Base-by-base conservation (phyloP, 2,888 invertebrate genomes). In the Uropetala carovei region DNA sequence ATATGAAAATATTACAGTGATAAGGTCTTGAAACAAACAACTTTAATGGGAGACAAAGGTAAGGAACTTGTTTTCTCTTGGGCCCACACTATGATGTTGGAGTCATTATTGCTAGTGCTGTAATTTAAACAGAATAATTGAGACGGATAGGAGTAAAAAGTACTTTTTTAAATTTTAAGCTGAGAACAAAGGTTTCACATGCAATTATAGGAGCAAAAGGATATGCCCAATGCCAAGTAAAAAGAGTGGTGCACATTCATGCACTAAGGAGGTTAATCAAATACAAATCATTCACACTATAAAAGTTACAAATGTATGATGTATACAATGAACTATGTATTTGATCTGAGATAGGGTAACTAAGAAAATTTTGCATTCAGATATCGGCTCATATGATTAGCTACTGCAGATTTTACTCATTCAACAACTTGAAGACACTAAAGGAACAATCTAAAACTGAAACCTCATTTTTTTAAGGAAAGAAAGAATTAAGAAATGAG, bases 101-200 rank as follows among this genome's bases (percentile, higher is more conserved):
- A 89, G 89, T 43, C 89, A 60, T 64, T 64, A n/a, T 85, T 14
- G 64, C 64, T 89, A 89, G 64, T 89, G 89, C 89, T 89, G 89
- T 64, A 89, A 89, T 89, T 75, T 64, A 89, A 89, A 89, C 64
- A 64, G 64, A 64, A 68, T 43, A 64, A 68, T 89, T 64, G 89
- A 89, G 89, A 89, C 68, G 64, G 13, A 43, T 58, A 85, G 43
- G 56, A 30, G 18, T 18, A 89, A 43, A 64, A 60, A 60, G 75
- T 75, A 75, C 75, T 75, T 64, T 18, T 59, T 22, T 89, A 16
- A n/a, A 64, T 43, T 27, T 89, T 16, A 57, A 64, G 64, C 56
- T 30, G 64, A 75, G 22, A 27, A 75, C 75, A 75, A 27, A 75
- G 22, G 22, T 68, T 89, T 64, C 60, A 64, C 89, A 89, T 89